These are phyloP conservation scores for Polydrusus tereticollis DNA, from an alignment of 2,888 invertebrate species.

Conservation along the genomic window DNA sequence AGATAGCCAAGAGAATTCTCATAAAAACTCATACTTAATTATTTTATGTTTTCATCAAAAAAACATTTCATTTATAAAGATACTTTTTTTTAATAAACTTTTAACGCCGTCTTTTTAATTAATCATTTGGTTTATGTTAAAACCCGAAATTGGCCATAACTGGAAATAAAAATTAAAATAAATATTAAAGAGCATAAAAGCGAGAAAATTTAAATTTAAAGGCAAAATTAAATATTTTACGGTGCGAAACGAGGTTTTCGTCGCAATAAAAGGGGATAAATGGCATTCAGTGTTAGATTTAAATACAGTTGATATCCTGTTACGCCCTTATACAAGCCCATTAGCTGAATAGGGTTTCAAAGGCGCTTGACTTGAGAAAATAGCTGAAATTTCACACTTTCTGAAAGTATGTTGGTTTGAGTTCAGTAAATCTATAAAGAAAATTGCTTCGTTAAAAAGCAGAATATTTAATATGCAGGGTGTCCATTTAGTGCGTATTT, in stretches of 20 bases:
- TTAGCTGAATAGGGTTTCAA: slow-evolving; percentile 31
- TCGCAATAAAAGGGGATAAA: slow-evolving; percentile 42
- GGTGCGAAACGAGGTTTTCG: slow-evolving; percentile 28
- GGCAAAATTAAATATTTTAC: slow-evolving; percentile 41
- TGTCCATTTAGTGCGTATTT: too few species aligned
- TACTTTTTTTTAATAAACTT: neutral
- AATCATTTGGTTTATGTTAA: neutral
- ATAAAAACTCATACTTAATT: too few species aligned
- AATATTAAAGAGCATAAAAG: slow-evolving; percentile 16
- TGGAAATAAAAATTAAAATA: slow-evolving; percentile 29
- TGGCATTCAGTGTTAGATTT: slow-evolving; percentile 39
- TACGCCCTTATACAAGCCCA: slow-evolving; percentile 35
- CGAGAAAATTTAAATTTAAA: slow-evolving; percentile 23
- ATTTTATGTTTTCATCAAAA: slow-evolving; percentile 7
- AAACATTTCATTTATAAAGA: neutral
- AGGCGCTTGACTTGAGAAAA: slow-evolving; percentile 21
- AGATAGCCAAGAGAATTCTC: too few species aligned
- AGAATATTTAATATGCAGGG: neutral
- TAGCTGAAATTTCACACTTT: slow-evolving; percentile 24
- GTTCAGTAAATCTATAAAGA: neutral
- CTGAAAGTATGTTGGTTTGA: slow-evolving; percentile 2
- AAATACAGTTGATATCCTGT: slow-evolving; percentile 45
- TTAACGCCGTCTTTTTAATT: neutral
- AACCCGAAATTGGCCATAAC: neutral
- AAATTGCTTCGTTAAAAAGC: neutral